Base-by-base conservation (phyloP, 2,888 invertebrate genomes). In the Smittia aterrima region DNA sequence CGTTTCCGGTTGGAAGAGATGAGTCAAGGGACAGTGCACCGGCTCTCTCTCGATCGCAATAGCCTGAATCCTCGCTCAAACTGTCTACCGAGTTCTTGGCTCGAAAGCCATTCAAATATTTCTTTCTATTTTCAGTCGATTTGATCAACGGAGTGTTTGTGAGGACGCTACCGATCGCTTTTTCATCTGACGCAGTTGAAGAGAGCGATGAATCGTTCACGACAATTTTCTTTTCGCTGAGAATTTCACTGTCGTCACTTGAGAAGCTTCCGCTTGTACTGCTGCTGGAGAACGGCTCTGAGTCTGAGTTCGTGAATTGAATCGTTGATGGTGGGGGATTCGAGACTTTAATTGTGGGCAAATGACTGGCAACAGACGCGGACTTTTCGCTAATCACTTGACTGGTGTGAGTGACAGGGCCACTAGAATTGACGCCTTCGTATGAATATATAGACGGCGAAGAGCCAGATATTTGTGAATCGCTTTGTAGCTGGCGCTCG, bases 41-140 rank as follows among this genome's bases (percentile, higher is more conserved):
- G 13, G n/a, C 27, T 20, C 22, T 38, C 6, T 62, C 72, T 24
- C 62, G 58, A 72, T 72, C 72, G 11, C 72, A 72, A 72, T 72
- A 72, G 3, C 72, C 72, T 1, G 72, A 72, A 82, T 92, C 92
- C 81, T 92, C 92, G 79, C 91, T 91, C 77, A 92, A 84, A 85
- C 92, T 92, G 80, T 92, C 92, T 22, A 88, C 88, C 64, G 91
- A 91, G 78, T 87, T 87, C 78, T 88, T 88, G 40, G 79, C 79
- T 58, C 72, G 80, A 75, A 80, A 66, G 25, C 38, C 22, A 38
- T 25, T 40, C 41, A 53, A 64, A n/a, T 20, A 64, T 66, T 53
- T 53, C 41, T 66, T 74, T 40, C 22, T 72, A 53, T 66, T 66
- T 27, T 66, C 53, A 18, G 16, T 53, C 32, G 32, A 66, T 54